These are phyloP conservation scores for Omphaloscelis lunosa DNA, from an alignment of 2,888 invertebrate species.

Conservation along the genomic window DNA sequence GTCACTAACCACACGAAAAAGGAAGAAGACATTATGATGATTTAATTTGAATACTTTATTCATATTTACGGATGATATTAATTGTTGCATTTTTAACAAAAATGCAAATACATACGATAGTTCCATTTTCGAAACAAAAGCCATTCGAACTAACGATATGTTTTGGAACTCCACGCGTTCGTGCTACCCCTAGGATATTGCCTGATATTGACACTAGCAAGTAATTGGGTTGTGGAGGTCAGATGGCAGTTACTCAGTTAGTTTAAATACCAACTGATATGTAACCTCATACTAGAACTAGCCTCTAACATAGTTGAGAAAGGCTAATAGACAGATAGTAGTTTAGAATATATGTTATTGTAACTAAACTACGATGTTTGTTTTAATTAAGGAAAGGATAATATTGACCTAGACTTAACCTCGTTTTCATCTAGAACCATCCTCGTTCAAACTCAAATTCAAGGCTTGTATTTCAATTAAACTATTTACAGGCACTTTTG, in stretches of 20 bases:
- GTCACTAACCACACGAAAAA: too few species aligned
- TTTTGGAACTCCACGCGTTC: background rate
- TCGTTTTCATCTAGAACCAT: background rate
- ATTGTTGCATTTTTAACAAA: too few species aligned
- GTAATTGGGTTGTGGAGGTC: slow-evolving; percentile 12
- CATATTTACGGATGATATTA: too few species aligned
- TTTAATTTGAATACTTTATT: too few species aligned
- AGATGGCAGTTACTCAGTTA: background rate
- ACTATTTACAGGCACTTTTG: too few species aligned
- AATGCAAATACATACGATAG: too few species aligned
- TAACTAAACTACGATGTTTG: background rate
- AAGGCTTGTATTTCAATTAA: too few species aligned
- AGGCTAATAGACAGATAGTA: background rate
- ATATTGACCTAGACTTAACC: background rate
- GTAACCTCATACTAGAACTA: background rate
- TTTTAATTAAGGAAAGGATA: background rate
- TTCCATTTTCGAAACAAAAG: too few species aligned
- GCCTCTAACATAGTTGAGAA: background rate
- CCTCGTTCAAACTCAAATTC: too few species aligned
- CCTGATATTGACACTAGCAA: slow-evolving; percentile 23
- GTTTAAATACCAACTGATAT: slow-evolving; percentile 10
- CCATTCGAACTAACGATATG: background rate
- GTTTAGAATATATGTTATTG: background rate
- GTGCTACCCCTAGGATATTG: background rate
- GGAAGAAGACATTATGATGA: background rate